Conservation (phyloP, 1,140 invertebrate species). For the Papilio polytes region DNA sequence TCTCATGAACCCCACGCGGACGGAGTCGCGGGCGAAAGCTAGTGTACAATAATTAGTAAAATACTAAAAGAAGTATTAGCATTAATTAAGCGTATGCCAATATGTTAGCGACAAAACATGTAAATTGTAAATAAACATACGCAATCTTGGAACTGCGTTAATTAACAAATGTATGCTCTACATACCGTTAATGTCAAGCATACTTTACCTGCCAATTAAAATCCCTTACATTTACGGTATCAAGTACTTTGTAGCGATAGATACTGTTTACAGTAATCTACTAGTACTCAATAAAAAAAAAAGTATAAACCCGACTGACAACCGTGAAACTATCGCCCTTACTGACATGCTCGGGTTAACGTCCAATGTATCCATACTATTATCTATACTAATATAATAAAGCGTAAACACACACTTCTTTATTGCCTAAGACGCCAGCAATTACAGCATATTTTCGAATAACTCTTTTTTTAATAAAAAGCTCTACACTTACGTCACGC, state of each 20-base stretch:
- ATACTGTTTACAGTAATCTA: background rate
- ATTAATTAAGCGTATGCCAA: background rate
- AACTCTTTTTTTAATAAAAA: too few relatives aligned
- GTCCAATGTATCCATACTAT: too few relatives aligned
- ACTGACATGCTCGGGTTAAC: too few relatives aligned
- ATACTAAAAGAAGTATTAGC: background rate
- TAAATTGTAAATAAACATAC: background rate
- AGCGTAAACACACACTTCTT: too few relatives aligned
- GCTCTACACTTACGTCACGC: too few relatives aligned
- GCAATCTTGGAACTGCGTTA: background rate
- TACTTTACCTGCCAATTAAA: constrained; percentile 9
- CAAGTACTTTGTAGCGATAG: background rate
- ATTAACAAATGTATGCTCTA: constrained; percentile 16
- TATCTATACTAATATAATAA: too few relatives aligned
- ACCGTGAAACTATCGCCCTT: too few relatives aligned
- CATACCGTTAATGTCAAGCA: constrained; percentile 4
- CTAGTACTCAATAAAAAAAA: background rate
- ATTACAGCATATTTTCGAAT: too few relatives aligned
- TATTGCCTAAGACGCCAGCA: too few relatives aligned
- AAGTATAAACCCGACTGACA: too few relatives aligned
- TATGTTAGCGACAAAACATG: background rate
- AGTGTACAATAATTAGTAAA: background rate
- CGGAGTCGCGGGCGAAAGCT: too few relatives aligned
- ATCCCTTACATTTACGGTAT: background rate
- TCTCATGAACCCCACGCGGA: too few relatives aligned